Evolutionary conservation across 1,140 invertebrate species (phyloP).

Genomic region (Chironomus tepperi): DNA sequence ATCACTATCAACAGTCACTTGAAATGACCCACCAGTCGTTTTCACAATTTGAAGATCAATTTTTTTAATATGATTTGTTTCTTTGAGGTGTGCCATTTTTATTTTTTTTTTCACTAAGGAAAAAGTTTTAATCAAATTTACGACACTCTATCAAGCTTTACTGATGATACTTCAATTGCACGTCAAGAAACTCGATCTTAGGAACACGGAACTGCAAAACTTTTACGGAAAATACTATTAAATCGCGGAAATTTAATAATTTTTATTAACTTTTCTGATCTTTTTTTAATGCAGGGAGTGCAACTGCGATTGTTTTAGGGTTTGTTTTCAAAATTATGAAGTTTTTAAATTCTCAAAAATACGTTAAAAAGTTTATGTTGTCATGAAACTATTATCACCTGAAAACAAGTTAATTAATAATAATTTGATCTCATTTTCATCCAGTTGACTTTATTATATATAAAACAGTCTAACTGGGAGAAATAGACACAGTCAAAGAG

Average conservation of each 20-base stretch:
- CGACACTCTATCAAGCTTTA: not conserved
- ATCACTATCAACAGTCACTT: constrained; percentile 64
- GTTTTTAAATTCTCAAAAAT: too few relatives aligned
- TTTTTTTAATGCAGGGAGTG: too few relatives aligned
- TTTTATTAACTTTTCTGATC: too few relatives aligned
- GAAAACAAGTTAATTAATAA: too few relatives aligned
- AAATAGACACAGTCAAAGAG: too few relatives aligned
- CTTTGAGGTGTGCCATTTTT: not conserved
- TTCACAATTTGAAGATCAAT: constrained; percentile 49
- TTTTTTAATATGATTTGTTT: constrained; percentile 33
- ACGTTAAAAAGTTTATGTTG: too few relatives aligned
- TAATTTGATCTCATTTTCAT: too few relatives aligned
- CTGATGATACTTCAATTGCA: not conserved
- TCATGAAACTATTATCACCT: too few relatives aligned
- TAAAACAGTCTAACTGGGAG: too few relatives aligned
- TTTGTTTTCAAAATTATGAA: too few relatives aligned
- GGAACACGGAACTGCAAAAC: not conserved
- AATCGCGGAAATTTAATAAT: not conserved
- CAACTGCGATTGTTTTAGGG: too few relatives aligned
- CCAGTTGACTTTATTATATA: too few relatives aligned
- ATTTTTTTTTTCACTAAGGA: not conserved
- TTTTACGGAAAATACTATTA: not conserved
- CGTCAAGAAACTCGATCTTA: not conserved
- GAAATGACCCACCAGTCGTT: constrained; percentile 84
- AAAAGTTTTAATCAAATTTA: not conserved